phyloP scores from a whole-genome alignment of 1,140 invertebrate species.

The Papilio machaon region DNA sequence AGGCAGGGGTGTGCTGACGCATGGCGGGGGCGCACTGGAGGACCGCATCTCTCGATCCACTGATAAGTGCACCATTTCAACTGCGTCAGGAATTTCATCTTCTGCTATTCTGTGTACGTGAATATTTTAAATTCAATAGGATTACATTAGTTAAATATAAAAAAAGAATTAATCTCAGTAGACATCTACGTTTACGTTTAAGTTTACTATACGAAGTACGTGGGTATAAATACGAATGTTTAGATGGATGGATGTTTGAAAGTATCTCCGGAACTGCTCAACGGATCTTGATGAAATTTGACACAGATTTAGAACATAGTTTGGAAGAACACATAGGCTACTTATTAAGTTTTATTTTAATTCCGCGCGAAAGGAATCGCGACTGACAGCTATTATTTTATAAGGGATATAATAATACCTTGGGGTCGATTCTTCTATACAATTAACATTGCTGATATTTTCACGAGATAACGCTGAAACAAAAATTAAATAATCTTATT shows the following conservation, averaged over 20 bases:
- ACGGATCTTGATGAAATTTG: too few species aligned
- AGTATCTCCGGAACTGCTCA: too few species aligned
- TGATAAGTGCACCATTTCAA: conserved; percentile 55
- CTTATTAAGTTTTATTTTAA: too few species aligned
- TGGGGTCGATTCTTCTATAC: conserved; percentile 51
- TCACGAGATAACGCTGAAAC: conserved; percentile 62
- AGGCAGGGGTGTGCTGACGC: conserved; percentile 53
- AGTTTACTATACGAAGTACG: not conserved
- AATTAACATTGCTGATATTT: conserved; percentile 58
- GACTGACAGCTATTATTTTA: too few species aligned
- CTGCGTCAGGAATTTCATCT: conserved; percentile 47
- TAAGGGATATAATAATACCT: conserved; percentile 45
- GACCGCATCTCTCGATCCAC: conserved; percentile 61
- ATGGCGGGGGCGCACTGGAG: conserved; percentile 63
- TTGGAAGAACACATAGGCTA: too few species aligned
- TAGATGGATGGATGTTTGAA: too few species aligned
- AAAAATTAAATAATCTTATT: conserved; percentile 21
- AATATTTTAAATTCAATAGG: conserved; percentile 21
- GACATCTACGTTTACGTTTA: not conserved
- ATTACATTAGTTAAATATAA: not conserved
- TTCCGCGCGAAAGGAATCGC: not conserved
- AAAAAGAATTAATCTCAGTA: not conserved
- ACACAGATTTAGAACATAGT: too few species aligned
- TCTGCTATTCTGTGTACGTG: conserved; percentile 53
- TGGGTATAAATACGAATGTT: too few species aligned